Evolutionary conservation across 2,888 invertebrate genomes (phyloP).

Genomic region (Zeuzera pyrina): DNA sequence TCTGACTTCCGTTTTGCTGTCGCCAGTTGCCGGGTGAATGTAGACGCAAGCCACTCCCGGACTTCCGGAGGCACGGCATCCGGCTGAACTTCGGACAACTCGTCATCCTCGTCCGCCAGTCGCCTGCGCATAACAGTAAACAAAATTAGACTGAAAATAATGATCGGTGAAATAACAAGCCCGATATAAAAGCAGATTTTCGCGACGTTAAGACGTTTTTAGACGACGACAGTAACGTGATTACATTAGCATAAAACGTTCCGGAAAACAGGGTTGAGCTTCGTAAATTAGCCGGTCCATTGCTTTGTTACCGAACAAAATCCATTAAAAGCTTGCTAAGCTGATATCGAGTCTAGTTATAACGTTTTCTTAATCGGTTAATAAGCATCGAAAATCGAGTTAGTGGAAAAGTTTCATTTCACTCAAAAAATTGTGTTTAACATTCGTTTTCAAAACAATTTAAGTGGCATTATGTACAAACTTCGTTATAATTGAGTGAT

Average conservation of each 20-base stretch:
- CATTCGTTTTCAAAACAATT: too few species aligned
- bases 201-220: too few species aligned
- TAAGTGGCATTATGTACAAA: too few species aligned
- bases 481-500: too few species aligned
- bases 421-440: too few species aligned
- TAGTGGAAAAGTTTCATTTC: too few species aligned
- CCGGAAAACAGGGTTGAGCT: slow-evolving; percentile 2
- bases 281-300: background rate
- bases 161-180: background rate
- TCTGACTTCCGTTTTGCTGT: slow-evolving; percentile 83
- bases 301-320: slow-evolving; percentile 1
- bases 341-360: too few species aligned
- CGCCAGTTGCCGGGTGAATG: slow-evolving; percentile 92
- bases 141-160: slow-evolving; percentile 1
- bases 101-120: slow-evolving; percentile 93
- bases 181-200: too few species aligned
- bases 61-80: slow-evolving; percentile 97
- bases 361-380: too few species aligned
- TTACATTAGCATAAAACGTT: slow-evolving; percentile 4
- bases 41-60: slow-evolving; percentile 96
- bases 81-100: slow-evolving; percentile 95
- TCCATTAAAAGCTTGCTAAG: slow-evolving; percentile 7
- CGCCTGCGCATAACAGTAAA: slow-evolving; percentile 70
- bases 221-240: slow-evolving; percentile 1
- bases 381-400: too few species aligned